Evolutionary conservation across 1,140 invertebrate genomes (phyloP).

Genomic region (Danaus melanippus): DNA sequence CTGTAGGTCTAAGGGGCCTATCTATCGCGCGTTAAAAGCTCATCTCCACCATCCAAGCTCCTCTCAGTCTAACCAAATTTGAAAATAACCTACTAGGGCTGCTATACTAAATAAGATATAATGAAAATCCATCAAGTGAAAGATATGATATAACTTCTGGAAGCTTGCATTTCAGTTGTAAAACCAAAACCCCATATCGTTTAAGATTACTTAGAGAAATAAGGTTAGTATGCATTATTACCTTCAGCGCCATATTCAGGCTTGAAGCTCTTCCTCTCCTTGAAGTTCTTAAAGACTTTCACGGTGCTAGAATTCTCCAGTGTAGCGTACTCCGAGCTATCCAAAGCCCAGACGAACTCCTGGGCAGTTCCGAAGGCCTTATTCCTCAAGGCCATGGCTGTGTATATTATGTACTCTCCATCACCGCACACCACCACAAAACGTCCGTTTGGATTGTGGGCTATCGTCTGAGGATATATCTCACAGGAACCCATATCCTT

Average conservation of each 20-base stretch:
- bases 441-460: slow-evolving; percentile 98
- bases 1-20: no score
- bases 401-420: slow-evolving; percentile 99
- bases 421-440: slow-evolving; percentile 99
- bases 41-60: no score
- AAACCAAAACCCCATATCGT: no score
- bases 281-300: slow-evolving; percentile 98
- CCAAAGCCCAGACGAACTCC: slow-evolving; percentile 99
- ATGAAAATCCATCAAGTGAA: no score
- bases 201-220: no score
- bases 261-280: slow-evolving; percentile 95
- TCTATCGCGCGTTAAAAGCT: no score
- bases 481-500: slow-evolving; percentile 99
- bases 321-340: slow-evolving; percentile 96
- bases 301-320: slow-evolving; percentile 92
- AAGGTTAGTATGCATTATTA: slow-evolving; percentile 35
- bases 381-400: slow-evolving; percentile 98
- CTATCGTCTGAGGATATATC: slow-evolving; percentile 98
- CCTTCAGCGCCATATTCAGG: slow-evolving; percentile 96
- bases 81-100: no score
- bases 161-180: no score
- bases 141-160: no score
- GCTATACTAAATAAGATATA: no score
- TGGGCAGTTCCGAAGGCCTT: slow-evolving; percentile 98
- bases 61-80: no score